Evolutionary conservation across 2,113 vertebrate species (phyloP), one percentile per base, ranked within the genome.

Genomic region (Pyrgilauda ruficollis): DNA sequence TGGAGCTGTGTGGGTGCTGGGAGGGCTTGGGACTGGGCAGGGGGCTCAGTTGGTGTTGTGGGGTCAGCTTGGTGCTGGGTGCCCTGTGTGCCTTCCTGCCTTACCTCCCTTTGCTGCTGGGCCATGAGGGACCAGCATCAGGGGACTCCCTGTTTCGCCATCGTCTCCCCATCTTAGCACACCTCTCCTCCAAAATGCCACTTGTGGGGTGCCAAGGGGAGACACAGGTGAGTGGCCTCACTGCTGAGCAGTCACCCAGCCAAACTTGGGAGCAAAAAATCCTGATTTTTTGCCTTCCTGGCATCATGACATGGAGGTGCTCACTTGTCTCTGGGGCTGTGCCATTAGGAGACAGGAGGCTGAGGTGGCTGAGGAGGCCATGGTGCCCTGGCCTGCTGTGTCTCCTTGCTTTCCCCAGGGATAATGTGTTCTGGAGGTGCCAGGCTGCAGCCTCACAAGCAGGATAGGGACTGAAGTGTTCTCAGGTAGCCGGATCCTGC

Each of bases 321-420:
- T 87, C 3, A 0, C 37, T 58, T 0, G 2, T 5, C 35, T 59
- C 30, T 0, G 0, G 33, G 35, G 33, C 72, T 6, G 14, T 79
- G 53, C 18, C 33, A 27, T 30, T 31, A 14, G 41, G 41, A 41
- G 41, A 41, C 41, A 41, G 41, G 41, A 37, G 37, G 37, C 53
- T 27, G 46, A 55, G 76, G 55, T 37, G 41, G 41, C 53, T 27
- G 49, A 63, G 68, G 41, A 28, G 55, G 10, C 35, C 31, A 12
- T 2, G 3, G 37, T 18, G 37, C 82, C 28, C 17, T 1, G 7
- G 24, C 47, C 56, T 6, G 2, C 39, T 0, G 0, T 3, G 17
- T 41, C 12, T 26, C 15, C 17, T 72, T 23, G 1, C 17, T 33
- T 67, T 73, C 30, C 35, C 30, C 2, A 4, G 31, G 62, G 9